A percentile compares a stretch with the other conserved stretches of the same genome.
These are phyloP conservation scores for Rosalia funebris DNA, from an alignment of 2,888 invertebrate genomes.

Conservation along the genomic window DNA sequence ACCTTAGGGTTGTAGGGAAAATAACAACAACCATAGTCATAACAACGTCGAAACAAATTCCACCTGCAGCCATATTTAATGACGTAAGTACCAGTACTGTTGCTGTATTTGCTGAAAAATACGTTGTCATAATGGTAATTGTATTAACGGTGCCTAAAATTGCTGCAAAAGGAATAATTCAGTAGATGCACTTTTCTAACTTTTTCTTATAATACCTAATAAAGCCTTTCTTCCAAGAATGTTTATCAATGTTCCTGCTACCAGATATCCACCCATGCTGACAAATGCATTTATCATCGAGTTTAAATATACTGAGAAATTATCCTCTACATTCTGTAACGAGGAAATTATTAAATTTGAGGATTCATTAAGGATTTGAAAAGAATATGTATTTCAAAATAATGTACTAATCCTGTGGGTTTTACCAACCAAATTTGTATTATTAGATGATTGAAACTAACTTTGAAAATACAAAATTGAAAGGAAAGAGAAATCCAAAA, in stretches of 20 bases:
- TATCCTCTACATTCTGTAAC: constrained; percentile 51
- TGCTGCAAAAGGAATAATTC: constrained; percentile 51
- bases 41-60: constrained; percentile 70
- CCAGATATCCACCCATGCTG: constrained; percentile 71
- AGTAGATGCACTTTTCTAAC: too few species aligned
- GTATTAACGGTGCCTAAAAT: constrained; percentile 61
- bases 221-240: constrained; percentile 67
- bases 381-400: too few species aligned
- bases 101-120: constrained; percentile 67
- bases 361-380: too few species aligned
- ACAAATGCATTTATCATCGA: constrained; percentile 74
- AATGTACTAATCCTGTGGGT: too few species aligned
- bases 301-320: constrained; percentile 71
- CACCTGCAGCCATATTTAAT: constrained; percentile 66
- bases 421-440: too few species aligned
- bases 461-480: too few species aligned
- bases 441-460: too few species aligned
- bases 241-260: constrained; percentile 69
- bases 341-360: not conserved
- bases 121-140: constrained; percentile 66
- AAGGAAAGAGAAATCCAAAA: too few species aligned
- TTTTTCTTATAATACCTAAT: constrained; percentile 67
- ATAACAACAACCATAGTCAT: constrained; percentile 72
- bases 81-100: constrained; percentile 69
- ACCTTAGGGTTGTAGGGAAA: constrained; percentile 76